Conservation (phyloP, 2,113 vertebrate genomes). For the Heterocephalus glaber region DNA sequence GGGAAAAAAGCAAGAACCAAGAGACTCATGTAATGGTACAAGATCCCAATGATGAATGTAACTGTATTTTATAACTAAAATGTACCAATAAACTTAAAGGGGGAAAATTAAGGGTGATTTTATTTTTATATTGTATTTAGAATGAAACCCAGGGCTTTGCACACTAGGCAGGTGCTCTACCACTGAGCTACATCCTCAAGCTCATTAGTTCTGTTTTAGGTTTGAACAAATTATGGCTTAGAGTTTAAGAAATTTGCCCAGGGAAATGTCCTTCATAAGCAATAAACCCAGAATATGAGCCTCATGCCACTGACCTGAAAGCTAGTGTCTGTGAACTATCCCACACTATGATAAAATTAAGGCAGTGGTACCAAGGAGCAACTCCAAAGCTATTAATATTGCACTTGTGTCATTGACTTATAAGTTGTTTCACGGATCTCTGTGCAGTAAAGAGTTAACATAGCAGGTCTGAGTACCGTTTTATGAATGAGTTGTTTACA, state of each 20-base stretch:
- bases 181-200: background rate
- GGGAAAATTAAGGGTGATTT: too few species aligned
- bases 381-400: background rate
- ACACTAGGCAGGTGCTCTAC: too few species aligned
- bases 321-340: background rate
- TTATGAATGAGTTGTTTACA: background rate
- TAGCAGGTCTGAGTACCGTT: background rate
- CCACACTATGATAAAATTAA: background rate
- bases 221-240: background rate
- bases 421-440: background rate
- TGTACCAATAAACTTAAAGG: too few species aligned
- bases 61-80: too few species aligned
- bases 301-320: background rate
- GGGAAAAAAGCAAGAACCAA: too few species aligned
- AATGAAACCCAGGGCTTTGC: background rate
- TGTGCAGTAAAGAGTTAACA: background rate
- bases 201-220: background rate
- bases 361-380: background rate
- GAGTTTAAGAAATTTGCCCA: background rate
- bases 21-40: too few species aligned
- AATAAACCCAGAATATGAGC: background rate
- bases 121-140: background rate
- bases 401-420: background rate
- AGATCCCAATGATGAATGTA: too few species aligned
- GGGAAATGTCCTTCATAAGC: background rate